Percentiles rank a stretch among this genome's conserved stretches.
Conservation (phyloP, 2,888 invertebrate species). For the Meliscaeva auricollis region DNA sequence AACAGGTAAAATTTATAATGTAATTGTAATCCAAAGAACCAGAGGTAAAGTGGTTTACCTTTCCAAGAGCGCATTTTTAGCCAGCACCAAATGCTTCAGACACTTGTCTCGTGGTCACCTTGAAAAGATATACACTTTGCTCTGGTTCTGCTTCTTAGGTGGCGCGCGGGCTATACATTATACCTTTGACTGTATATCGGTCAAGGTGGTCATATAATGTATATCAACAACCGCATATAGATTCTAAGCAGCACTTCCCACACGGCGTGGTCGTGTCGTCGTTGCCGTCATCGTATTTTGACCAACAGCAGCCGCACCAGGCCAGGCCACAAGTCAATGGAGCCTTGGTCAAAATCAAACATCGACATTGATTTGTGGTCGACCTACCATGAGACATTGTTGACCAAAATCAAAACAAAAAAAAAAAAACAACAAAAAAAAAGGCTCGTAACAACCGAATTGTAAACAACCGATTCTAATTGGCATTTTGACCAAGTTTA, state of each 20-base stretch:
- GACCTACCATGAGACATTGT: conserved; percentile 52
- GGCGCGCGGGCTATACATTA: conserved; percentile 34
- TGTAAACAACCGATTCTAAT: conserved; percentile 63
- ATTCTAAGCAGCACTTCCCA: conserved; percentile 64
- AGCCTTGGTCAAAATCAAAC: conserved; percentile 58
- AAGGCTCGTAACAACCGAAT: conserved; percentile 19
- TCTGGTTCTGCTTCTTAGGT: conserved; percentile 46
- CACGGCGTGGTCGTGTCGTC: not conserved
- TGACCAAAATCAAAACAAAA: conserved; percentile 58
- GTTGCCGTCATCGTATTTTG: conserved; percentile 25
- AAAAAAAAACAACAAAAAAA: not conserved
- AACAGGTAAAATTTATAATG: conserved; percentile 50
- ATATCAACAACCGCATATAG: conserved; percentile 38
- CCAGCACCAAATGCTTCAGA: conserved; percentile 44
- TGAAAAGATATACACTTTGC: conserved; percentile 65
- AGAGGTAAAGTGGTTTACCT: conserved; percentile 70
- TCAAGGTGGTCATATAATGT: conserved; percentile 62
- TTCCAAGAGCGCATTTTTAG: conserved; percentile 62
- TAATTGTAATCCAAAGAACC: conserved; percentile 48
- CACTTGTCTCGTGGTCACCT: conserved; percentile 65
- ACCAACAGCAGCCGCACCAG: conserved; percentile 16
- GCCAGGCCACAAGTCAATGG: conserved; percentile 1
- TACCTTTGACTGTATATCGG: conserved; percentile 67
- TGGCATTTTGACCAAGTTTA: conserved; percentile 35
- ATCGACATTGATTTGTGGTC: conserved; percentile 71